Base-by-base conservation (phyloP, 1,140 invertebrate species). In the Epicauta chinensis region DNA sequence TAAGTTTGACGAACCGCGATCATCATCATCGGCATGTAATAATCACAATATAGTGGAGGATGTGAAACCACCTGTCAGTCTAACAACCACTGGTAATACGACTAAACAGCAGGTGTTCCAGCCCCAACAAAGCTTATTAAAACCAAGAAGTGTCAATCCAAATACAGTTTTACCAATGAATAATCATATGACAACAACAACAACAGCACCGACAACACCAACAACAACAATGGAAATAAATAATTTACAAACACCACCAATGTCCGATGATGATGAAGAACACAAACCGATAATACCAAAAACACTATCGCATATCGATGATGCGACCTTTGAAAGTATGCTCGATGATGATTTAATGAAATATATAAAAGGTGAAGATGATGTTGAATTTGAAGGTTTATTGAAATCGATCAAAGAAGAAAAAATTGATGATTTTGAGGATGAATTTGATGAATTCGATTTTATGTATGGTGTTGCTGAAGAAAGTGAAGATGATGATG, bases 161-260 rank as follows among this genome's bases (percentile, higher is more conserved):
- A 47, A 47, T 13, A 38, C 34, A n/a, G 45, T 47, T 6, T 16
- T 62, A 42, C 46, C 58, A 31, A 60, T 54, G 46, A 57, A 23
- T 23, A 23, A 23, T 5, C 4, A 23, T 23, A 23, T 23, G 23
- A 23, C 2, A 23, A 23, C 23, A 2, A 5, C 23, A 23, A 23
- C 23, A 23, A 23, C 23, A 23, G 7, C 7, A 55, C n/a, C 4
- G 51, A 64, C 39, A 53, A 49, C 58, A 56, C 11, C 57, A 61
- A 30, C 58, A 55, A 13, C 57, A 58, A 16, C 52, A 49, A 23
- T 23, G 23, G 23, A 23, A 5, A 23, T 23, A 1, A 23, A 23
- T 7, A 23, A 23, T 23, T 7, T 23, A 5, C 62, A 62, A 16
- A 62, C 74, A 10, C 74, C 74, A 2, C 71, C 73, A 14, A 73